Percentiles rank a stretch among this genome's conserved stretches.
phyloP scores from a whole-genome alignment of 2,888 invertebrate genomes.

The Eupeodes latifasciatus region DNA sequence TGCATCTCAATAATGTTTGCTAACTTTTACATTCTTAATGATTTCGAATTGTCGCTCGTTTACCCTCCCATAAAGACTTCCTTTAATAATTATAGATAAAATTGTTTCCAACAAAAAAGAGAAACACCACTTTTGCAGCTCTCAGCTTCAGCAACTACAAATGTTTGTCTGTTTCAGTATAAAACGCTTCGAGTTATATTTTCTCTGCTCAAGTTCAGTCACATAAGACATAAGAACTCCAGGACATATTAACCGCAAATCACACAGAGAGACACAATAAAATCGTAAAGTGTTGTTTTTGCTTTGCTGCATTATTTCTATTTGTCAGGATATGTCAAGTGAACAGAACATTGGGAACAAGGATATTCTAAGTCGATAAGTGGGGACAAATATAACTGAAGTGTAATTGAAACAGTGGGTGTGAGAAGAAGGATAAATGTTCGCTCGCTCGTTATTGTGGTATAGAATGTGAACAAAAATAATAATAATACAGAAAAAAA shows the following conservation, averaged over 20 bases:
- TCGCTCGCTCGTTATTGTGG: slow-evolving; percentile 65
- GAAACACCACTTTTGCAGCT: slow-evolving; percentile 3
- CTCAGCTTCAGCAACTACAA: slow-evolving; percentile 13
- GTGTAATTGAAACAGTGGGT: slow-evolving; percentile 53
- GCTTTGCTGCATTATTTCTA: slow-evolving; percentile 52
- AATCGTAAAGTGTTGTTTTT: slow-evolving; percentile 54
- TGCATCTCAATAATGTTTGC: slow-evolving; percentile 49
- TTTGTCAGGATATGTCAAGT: slow-evolving; percentile 49
- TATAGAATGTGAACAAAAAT: slow-evolving; percentile 48
- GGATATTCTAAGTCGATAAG: slow-evolving; percentile 67
- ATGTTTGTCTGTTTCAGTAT: slow-evolving; percentile 3
- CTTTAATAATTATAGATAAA: slow-evolving; percentile 55
- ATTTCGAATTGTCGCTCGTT: slow-evolving; percentile 66
- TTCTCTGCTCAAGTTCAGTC: slow-evolving; percentile 25
- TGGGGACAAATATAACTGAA: slow-evolving; percentile 69
- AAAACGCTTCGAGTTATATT: slow-evolving; percentile 60
- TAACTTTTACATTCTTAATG: slow-evolving; percentile 63
- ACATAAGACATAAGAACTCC: slow-evolving; percentile 6
- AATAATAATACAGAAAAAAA: too few species aligned
- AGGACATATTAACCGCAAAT: slow-evolving; percentile 60
- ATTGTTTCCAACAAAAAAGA: slow-evolving; percentile 47
- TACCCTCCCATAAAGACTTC: slow-evolving; percentile 73
- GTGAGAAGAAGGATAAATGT: slow-evolving; percentile 57
- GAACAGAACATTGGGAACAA: slow-evolving; percentile 56
- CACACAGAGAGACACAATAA: slow-evolving; percentile 61